Base-by-base conservation (phyloP, 2,888 invertebrate species). In the Drosophila kuntzei region DNA sequence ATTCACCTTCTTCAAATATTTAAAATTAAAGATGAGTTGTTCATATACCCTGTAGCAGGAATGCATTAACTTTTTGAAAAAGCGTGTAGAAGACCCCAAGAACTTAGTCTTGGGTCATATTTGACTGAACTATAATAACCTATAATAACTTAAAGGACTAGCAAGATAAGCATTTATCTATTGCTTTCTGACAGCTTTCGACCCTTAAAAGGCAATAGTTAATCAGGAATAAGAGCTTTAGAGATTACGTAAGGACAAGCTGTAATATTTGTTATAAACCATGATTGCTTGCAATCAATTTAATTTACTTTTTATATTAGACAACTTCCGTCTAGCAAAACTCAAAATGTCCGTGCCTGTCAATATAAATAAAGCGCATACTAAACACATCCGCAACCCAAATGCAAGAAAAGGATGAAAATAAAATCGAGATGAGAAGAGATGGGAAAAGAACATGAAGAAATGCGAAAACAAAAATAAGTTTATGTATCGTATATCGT, bases 301-400 rank as follows among this genome's bases (percentile, higher is more conserved):
- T 22, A 7, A 5, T 49, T 39, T 49, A 14, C 16, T 50, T 57
- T 53, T 39, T 66, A 41, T 71, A 22, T 36, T 32, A 7, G 20
- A n/a, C 12, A 74, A 36, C 55, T 27, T 51, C 41, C 43, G 46
- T 76, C 57, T 64, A 39, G 55, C 25, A 25, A 55, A 55, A 63
- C 60, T 44, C 20, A 55, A 55, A 50, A 58, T 63, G 61, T 71
- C 66, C 61, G 47, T 54, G 76, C 32, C 55, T 76, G 76, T 65
- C 80, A 79, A 77, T 79, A 79, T 41, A 79, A 64, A 75, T 67
- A 77, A 71, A 75, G 51, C 66, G 71, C 34, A 57, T 71, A 69
- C 76, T 76, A 76, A 76, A 72, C 58, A 72, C 63, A 76, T 68
- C 76, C 80, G 80, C 72, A 57, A 27, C 32, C 43, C 59, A 67